A percentile compares a stretch with the other conserved stretches of the same genome.
These are phyloP conservation scores for Nycticryphes semicollaris DNA, from an alignment of 2,113 vertebrate species.

Conservation along the genomic window DNA sequence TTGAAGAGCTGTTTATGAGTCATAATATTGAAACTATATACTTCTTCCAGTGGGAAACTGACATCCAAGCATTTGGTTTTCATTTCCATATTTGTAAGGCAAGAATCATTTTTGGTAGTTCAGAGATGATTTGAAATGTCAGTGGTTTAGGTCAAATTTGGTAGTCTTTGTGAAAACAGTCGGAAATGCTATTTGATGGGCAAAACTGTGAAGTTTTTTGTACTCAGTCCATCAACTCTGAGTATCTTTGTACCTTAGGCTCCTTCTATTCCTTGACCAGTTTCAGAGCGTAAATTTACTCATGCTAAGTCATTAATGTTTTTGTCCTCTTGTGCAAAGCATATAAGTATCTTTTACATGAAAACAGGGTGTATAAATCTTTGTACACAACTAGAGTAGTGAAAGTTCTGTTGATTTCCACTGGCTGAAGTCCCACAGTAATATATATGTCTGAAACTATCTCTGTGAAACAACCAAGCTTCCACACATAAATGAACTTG, in stretches of 20 bases:
- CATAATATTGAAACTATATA: not conserved
- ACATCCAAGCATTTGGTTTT: not conserved
- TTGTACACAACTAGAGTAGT: not conserved
- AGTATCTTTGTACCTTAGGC: not conserved
- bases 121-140: not conserved
- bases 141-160: not conserved
- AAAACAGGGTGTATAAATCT: not conserved
- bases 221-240: not conserved
- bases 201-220: not conserved
- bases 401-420: not conserved
- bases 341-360: not conserved
- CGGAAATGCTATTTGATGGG: not conserved
- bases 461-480: not conserved
- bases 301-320: not conserved
- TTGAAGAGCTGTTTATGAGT: not conserved
- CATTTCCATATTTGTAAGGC: not conserved
- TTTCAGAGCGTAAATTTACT: not conserved
- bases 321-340: not conserved
- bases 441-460: not conserved
- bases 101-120: not conserved
- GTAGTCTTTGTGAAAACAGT: not conserved
- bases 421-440: not conserved
- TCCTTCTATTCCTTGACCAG: not conserved
- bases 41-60: not conserved
- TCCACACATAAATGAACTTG: not conserved